phyloP scores from a whole-genome alignment of 2,797 vertebrate genomes.

The Tenualosa thibaudeaui region DNA sequence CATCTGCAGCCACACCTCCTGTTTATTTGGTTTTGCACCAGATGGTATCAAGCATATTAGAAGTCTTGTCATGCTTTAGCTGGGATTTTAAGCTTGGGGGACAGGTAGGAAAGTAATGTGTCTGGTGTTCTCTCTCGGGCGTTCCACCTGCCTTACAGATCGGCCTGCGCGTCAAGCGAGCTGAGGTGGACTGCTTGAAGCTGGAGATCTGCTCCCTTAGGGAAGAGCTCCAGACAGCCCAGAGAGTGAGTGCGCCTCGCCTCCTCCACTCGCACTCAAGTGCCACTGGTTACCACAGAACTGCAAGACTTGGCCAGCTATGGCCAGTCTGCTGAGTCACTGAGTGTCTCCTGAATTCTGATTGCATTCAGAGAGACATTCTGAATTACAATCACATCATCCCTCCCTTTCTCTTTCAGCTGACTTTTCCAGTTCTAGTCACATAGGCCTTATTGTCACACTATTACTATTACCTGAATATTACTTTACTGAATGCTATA shows the following conservation, averaged over 20 bases:
- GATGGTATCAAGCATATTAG: slow-evolving; percentile 9
- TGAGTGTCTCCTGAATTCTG: neutral
- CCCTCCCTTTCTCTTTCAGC: neutral
- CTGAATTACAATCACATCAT: neutral
- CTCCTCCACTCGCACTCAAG: neutral
- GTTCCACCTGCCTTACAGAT: slow-evolving; percentile 59
- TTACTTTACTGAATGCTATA: neutral
- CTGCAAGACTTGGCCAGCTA: neutral
- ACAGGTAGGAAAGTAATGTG: slow-evolving; percentile 9
- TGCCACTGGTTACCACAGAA: neutral
- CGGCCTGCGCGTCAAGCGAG: slow-evolving; percentile 72
- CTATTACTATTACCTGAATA: neutral
- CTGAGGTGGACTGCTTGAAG: slow-evolving; percentile 69
- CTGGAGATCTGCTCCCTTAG: slow-evolving; percentile 71
- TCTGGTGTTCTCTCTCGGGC: neutral
- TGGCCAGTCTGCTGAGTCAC: slow-evolving; percentile 5
- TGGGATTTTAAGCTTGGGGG: neutral
- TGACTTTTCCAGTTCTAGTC: neutral
- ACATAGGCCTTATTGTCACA: neutral
- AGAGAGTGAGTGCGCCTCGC: slow-evolving; percentile 54
- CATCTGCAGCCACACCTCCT: neutral
- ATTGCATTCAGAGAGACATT: neutral
- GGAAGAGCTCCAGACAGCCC: slow-evolving; percentile 67
- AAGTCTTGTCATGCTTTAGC: neutral
- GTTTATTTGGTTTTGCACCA: neutral